A percentile compares a stretch with the other conserved stretches of the same genome.
phyloP scores from a whole-genome alignment of 2,113 vertebrate species.

The Esox niger region DNA sequence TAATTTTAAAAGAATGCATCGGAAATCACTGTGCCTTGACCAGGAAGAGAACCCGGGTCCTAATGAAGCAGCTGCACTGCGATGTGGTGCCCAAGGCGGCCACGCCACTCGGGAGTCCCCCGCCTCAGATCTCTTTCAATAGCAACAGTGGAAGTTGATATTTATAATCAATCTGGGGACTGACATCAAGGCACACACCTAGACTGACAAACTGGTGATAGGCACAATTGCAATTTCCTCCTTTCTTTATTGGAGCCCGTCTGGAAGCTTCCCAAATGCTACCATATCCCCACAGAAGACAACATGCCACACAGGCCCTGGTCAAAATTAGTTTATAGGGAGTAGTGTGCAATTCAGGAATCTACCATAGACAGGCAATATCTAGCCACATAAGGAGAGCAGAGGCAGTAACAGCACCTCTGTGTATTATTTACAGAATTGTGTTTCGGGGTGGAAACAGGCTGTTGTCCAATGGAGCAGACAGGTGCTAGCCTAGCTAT shows the following conservation, averaged over 20 bases:
- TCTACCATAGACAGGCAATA: neutral
- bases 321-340: too few relatives aligned
- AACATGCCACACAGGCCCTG: too few relatives aligned
- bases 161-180: neutral
- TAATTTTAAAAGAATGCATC: too few relatives aligned
- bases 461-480: slow-evolving; percentile 18
- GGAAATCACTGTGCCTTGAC: too few relatives aligned
- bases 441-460: slow-evolving; percentile 36
- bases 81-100: too few relatives aligned
- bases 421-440: slow-evolving; percentile 18
- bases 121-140: neutral
- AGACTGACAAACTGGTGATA: neutral
- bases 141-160: neutral
- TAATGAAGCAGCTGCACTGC: too few relatives aligned
- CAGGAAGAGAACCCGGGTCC: too few relatives aligned
- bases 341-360: too few relatives aligned
- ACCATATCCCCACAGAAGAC: too few relatives aligned
- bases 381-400: neutral
- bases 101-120: too few relatives aligned
- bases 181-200: neutral
- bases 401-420: slow-evolving; percentile 3
- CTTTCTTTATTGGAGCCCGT: neutral
- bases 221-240: neutral
- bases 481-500: slow-evolving; percentile 20
- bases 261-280: neutral